These are phyloP conservation scores for Pterocles burchelli DNA, from an alignment of 2,113 vertebrate species.

Conservation along the genomic window DNA sequence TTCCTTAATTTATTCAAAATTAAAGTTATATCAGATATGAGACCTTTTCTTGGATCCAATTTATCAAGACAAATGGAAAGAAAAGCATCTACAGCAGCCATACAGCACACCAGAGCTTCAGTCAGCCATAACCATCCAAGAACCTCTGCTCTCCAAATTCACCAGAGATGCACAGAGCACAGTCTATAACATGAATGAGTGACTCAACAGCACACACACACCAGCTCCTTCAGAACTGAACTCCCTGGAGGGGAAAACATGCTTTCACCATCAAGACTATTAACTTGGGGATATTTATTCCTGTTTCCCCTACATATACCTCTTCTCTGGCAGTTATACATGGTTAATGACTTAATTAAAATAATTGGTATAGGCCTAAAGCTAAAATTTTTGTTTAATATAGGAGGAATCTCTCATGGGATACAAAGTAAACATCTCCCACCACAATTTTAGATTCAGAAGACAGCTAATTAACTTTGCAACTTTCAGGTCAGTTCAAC, in stretches of 20 bases:
- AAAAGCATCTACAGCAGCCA: not conserved
- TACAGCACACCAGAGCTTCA: not conserved
- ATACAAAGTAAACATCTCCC: constrained; percentile 44
- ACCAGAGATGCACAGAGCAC: not conserved
- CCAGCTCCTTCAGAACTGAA: not conserved
- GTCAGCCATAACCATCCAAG: not conserved
- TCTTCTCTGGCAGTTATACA: constrained; percentile 15
- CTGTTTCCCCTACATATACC: not conserved
- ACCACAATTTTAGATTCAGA: constrained; percentile 27
- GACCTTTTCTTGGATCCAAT: not conserved
- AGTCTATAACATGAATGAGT: not conserved
- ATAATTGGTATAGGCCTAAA: constrained; percentile 41
- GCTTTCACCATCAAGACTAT: not conserved
- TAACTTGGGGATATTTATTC: not conserved
- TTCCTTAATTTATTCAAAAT: not conserved
- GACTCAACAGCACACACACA: not conserved
- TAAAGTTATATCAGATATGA: not conserved
- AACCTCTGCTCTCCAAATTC: not conserved
- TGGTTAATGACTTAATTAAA: constrained; percentile 50
- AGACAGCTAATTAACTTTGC: constrained; percentile 28
- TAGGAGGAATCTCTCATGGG: not conserved
- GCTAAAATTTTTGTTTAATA: constrained; percentile 28
- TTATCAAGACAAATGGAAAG: not conserved
- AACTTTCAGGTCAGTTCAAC: not conserved
- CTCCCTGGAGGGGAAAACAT: not conserved